Evolutionary conservation across 2,113 vertebrate genomes (phyloP).

Genomic region (Neomonachus schauinslandi): DNA sequence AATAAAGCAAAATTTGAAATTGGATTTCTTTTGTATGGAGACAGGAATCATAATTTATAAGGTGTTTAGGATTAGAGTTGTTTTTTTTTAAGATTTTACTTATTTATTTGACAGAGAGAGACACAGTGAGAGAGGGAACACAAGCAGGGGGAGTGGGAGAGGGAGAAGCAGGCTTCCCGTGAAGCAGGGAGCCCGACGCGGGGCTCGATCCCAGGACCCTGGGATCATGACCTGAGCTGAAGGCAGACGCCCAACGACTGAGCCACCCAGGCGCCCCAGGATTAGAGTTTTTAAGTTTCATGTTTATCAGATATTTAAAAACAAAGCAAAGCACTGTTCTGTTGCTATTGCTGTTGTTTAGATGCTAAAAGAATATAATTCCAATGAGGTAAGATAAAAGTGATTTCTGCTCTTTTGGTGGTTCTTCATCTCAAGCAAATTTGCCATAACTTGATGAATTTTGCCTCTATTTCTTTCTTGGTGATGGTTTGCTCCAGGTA

Average conservation of each 20-base stretch:
- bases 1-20: neutral
- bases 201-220: no score
- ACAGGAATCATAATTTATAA: neutral
- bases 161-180: no score
- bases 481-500: conserved; percentile 85
- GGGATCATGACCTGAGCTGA: no score
- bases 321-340: neutral
- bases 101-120: no score
- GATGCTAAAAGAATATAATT: neutral
- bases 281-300: neutral
- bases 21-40: neutral
- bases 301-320: neutral
- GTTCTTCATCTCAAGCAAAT: neutral
- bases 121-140: no score
- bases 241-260: no score
- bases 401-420: neutral
- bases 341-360: neutral
- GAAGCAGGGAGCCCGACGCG: no score
- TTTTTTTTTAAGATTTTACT: no score
- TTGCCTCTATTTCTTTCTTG: neutral
- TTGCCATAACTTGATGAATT: neutral
- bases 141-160: no score
- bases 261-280: neutral
- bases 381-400: neutral
- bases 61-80: neutral